A percentile compares a stretch with the other conserved stretches of the same genome.
Evolutionary conservation across 2,888 invertebrate species (phyloP).

Genomic region (Epiblema foenella): DNA sequence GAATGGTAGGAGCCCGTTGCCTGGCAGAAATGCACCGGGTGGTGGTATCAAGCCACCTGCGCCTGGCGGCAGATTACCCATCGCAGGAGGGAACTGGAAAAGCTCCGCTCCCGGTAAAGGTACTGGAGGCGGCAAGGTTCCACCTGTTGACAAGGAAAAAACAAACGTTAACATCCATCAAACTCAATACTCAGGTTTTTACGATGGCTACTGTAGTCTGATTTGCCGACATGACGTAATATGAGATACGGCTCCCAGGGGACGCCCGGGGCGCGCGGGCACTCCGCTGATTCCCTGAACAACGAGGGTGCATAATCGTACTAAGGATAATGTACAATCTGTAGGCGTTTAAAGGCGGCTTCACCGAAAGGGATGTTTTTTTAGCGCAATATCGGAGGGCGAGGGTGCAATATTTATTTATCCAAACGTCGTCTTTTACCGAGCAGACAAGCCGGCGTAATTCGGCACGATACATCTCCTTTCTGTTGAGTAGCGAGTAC

Average conservation of each 20-base stretch:
- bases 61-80: constrained; percentile 72
- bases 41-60: constrained; percentile 82
- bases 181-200: constrained; percentile 53
- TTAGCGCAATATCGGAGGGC: constrained; percentile 82
- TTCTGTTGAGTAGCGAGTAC: constrained; percentile 52
- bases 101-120: constrained; percentile 74
- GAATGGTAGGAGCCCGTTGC: constrained; percentile 83
- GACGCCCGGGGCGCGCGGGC: constrained; percentile 74
- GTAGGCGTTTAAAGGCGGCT: constrained; percentile 85
- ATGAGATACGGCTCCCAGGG: constrained; percentile 80
- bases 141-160: constrained; percentile 75
- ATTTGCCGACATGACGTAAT: constrained; percentile 80
- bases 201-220: constrained; percentile 58
- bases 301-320: constrained; percentile 85
- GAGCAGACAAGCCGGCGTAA: constrained; percentile 72
- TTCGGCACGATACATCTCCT: constrained; percentile 68
- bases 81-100: constrained; percentile 76
- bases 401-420: constrained; percentile 85
- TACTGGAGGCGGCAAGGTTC: constrained; percentile 71
- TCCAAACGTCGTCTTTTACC: constrained; percentile 78
- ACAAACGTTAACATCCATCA: constrained; percentile 49
- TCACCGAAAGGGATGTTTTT: constrained; percentile 84
- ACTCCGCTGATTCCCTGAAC: constrained; percentile 82
- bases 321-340: constrained; percentile 86
- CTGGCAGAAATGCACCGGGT: constrained; percentile 84